Base-by-base conservation (phyloP, 1,140 invertebrate species). In the Hyphantria cunea region DNA sequence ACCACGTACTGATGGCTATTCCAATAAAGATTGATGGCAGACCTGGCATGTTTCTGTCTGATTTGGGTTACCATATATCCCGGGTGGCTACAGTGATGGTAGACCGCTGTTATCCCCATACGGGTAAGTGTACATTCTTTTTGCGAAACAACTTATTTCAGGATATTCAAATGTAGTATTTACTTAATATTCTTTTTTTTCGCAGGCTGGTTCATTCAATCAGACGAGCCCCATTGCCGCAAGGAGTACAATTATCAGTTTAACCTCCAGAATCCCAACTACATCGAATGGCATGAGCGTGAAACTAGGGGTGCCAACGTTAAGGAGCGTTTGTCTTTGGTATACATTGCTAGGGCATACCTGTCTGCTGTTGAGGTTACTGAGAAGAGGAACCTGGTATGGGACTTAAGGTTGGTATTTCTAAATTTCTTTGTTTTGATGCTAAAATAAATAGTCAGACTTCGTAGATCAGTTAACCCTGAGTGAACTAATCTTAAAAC, bases 41-140 rank as follows among this genome's bases (percentile, higher is more conserved):
- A 63, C 84, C 86, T 0, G 97, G 97, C 11, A 91, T 96, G 9
- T 91, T 98, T 78, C 90, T 98, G 7, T 93, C 97, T 13, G 97
- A 98, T 89, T 95, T 97, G 12, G 97, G 97, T 6, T 98, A 98
- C 84, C 97, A 98, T 81, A 94, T 98, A 41, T 94, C 95, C 13
- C 92, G 96, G 14, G 96, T 96, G 10, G 93, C 98, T 33, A 96
- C 96, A 13, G 95, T 97, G 12, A 98, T 98, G 97, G 91, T 93
- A 32, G 97, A 98, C 84, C 92, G 94, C 63, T 91, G 92, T 60
- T 97, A 96, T 89, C 97, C 97, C 11, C 96, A 98, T 80, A 98
- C 97, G 50, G 95, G 94, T 94, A 90, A 86, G 76, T 39, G 9
- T 39, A 10, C 7, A n/a, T n/a, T n/a, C 7, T 9, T 9, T 39